A percentile compares a stretch with the other conserved stretches of the same genome.
These are phyloP conservation scores for Palythoa heliodiscus DNA, from an alignment of 92 coral and sea anemone genomes.

Conservation along the genomic window DNA sequence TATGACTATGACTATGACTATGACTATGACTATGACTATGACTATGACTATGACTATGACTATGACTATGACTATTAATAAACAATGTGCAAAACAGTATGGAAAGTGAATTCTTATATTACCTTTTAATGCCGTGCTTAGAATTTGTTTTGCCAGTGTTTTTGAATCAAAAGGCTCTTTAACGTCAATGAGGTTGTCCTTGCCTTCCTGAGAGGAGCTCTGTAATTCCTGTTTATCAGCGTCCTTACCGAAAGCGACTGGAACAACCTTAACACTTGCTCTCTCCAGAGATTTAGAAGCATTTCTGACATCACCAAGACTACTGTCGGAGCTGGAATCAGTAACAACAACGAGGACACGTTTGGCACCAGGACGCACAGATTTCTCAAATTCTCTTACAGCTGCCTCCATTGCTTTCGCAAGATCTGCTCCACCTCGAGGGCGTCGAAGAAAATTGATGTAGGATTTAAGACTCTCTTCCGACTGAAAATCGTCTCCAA, in stretches of 20 bases:
- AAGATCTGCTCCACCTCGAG: conserved; percentile 32
- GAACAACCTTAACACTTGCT: conserved; percentile 21
- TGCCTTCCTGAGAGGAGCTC: conserved; percentile 19
- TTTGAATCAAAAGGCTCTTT: conserved; percentile 24
- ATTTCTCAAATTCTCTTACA: not conserved
- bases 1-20: no score
- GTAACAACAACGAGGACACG: conserved; percentile 25
- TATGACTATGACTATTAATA: not conserved
- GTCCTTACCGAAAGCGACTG: conserved; percentile 27
- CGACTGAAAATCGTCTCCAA: conserved; percentile 10
- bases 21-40: no score
- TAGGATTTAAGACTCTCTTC: not conserved
- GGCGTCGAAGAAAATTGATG: conserved; percentile 11
- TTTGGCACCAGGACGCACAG: conserved; percentile 20
- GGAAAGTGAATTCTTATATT: not conserved
- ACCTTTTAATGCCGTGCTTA: conserved; percentile 23
- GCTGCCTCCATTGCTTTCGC: conserved; percentile 22
- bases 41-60: no score
- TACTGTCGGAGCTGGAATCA: conserved; percentile 27
- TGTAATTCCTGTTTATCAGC: conserved; percentile 19
- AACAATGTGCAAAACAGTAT: not conserved
- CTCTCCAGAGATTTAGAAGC: conserved; percentile 24
- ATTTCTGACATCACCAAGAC: not conserved
- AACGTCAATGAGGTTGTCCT: conserved; percentile 29
- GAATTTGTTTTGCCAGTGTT: conserved; percentile 12